Percentiles rank a stretch among this genome's conserved stretches.
These are phyloP conservation scores for Sylvia atricapilla DNA, from an alignment of 2,113 vertebrate species.

Conservation along the genomic window DNA sequence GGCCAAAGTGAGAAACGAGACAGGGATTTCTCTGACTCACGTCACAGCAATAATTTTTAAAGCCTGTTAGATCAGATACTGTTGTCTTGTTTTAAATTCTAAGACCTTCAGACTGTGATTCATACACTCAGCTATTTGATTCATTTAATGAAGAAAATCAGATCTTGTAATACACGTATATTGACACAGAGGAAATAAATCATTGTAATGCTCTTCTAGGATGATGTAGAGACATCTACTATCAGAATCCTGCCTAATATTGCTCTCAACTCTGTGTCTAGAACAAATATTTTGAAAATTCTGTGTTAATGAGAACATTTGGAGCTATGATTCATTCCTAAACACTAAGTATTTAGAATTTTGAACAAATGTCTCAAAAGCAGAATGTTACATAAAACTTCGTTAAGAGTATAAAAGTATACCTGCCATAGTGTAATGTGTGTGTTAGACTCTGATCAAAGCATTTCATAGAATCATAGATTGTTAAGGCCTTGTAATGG, in stretches of 20 bases:
- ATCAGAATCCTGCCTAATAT: background rate
- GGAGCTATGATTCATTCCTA: background rate
- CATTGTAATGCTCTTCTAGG: background rate
- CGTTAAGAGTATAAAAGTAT: background rate
- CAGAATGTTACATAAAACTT: background rate
- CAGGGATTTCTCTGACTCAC: too few relatives aligned
- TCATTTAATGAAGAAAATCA: background rate
- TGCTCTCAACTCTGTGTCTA: background rate
- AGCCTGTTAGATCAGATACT: background rate
- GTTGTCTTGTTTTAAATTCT: background rate
- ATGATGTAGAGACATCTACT: background rate
- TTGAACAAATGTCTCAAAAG: background rate
- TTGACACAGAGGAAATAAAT: background rate
- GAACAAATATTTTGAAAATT: constrained; percentile 17
- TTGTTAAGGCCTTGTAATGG: background rate
- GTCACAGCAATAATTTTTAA: background rate
- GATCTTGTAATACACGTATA: background rate
- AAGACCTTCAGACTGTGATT: background rate
- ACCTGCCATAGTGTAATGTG: background rate
- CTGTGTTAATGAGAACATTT: background rate
- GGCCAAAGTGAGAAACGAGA: too few relatives aligned
- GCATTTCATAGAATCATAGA: background rate
- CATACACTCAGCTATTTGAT: background rate
- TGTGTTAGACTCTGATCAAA: background rate
- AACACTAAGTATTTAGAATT: background rate